Base-by-base conservation (phyloP, 2,113 vertebrate species). In the Marmota flaviventris region DNA sequence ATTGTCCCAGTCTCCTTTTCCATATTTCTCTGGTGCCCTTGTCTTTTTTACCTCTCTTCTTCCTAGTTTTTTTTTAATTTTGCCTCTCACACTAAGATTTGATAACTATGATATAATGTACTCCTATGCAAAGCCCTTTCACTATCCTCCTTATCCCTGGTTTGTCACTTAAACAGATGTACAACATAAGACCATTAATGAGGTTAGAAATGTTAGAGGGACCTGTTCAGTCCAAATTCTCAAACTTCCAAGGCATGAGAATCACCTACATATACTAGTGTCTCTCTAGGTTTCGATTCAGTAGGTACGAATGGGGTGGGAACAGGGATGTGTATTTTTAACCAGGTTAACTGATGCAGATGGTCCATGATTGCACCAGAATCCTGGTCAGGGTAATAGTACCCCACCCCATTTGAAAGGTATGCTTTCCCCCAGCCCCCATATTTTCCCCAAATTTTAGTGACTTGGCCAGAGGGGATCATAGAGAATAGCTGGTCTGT, bases 401-500 rank as follows among this genome's bases (percentile, higher is more conserved):
- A 3, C 61, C 93, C 72, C 76, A 81, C 56, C 92, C 75, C 76
- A 81, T 94, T 94, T 34, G 84, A 91, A 95, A 84, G 65, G 91
- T 85, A 81, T 83, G 86, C 11, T 20, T 42, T 58, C 58, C 58
- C 22, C 58, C 58, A 45, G 45, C 45, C 45, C 45, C 45, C 45
- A 45, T 45, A 45, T 45, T 45, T 96, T 51, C 95, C 48, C 95
- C 97, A 81, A 98, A 96, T 98, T 98, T 98, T 37, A 81, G 97
- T 96, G 88, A 91, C 82, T 96, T 96, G 98, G 93, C 97, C 79
- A 97, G 95, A 98, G 97, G 89, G 82, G 98, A 94, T 87, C 94
- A 92, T 83, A 45, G 96, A 96, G 95, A 98, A 95, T 97, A 97
- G 95, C 76, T 84, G 90, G 96, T 98, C 95, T 98, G 92, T 98